Base-by-base conservation (phyloP, 2,797 vertebrate species). In the Pangasius mekongensis region DNA sequence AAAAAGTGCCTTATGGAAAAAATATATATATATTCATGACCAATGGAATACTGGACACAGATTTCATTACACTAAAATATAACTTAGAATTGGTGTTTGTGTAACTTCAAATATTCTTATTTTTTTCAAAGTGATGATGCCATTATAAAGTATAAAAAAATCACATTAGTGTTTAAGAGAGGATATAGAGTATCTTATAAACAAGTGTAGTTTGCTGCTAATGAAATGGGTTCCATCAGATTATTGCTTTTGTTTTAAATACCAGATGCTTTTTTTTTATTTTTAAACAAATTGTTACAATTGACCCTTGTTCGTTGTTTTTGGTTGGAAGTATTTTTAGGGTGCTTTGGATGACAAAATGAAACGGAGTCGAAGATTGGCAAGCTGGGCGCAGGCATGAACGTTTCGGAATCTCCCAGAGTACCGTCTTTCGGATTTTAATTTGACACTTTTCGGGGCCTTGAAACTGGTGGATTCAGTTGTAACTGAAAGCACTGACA, bases 1-100 rank as follows among this genome's bases (percentile, higher is more conserved):
- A 96, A 80, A 98, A 99, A 99, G 98, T 99, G 98, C 98, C 98
- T 99, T 98, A 97, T 97, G 98, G 97, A 95, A 98, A 97, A 96
- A 74, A 71, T 33, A 33, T 7, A 69, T 7, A 69, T 39, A 82
- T 95, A 96, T 95, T 96, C 96, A 96, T 96, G 95, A 97, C 96
- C 95, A 96, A 94, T 97, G 97, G 97, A 97, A 96, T 97, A 97
- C 97, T 94, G 97, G 97, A 96, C 97, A 97, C 96, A 95, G 93
- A 96, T 91, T 94, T 94, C 92, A 94, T 93, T 92, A 91, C 92
- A 85, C 74, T 86, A 91, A 66, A 56, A 92, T 91, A 92, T 95
- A 93, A 94, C 92, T 92, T 94, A 94, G 92, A 95, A 94, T 93
- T 90, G 90, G 88, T 94, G 94, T 93, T 94, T 95, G 90, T 94